Percentiles rank a stretch among this genome's conserved stretches.
phyloP scores from a whole-genome alignment of 1,140 invertebrate species.

The Bombus turneri region DNA sequence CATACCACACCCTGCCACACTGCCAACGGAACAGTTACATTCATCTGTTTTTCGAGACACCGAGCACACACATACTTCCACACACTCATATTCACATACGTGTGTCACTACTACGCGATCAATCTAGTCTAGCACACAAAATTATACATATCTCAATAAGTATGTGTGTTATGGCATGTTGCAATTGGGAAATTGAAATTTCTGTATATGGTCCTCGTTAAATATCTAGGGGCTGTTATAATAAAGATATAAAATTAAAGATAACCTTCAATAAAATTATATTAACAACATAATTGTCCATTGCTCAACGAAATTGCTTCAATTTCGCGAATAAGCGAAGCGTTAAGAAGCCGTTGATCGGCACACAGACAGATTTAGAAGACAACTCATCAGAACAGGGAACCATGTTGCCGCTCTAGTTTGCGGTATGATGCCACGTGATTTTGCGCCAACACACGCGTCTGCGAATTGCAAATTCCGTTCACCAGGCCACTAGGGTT shows the following conservation, averaged over 20 bases:
- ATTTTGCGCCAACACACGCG: conserved; percentile 13
- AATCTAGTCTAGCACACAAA: no score
- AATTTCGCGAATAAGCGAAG: background rate
- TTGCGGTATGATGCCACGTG: conserved; percentile 13
- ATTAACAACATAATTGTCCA: background rate
- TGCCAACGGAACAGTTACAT: no score
- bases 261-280: background rate
- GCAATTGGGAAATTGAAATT: background rate
- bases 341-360: background rate
- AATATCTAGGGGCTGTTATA: no score
- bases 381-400: background rate
- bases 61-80: no score
- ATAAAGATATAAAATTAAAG: no score
- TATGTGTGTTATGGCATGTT: no score
- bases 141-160: no score
- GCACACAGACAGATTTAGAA: background rate
- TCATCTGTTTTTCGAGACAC: no score
- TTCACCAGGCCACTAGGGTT: background rate
- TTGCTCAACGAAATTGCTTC: background rate
- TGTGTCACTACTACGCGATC: no score
- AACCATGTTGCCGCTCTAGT: background rate
- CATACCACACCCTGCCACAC: no score
- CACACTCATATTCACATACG: no score
- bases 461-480: conserved; percentile 27
- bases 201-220: background rate